Evolutionary conservation across 1,140 invertebrate genomes (phyloP), one percentile per base, ranked within the genome.

Genomic region (Teleopsis dalmanni): DNA sequence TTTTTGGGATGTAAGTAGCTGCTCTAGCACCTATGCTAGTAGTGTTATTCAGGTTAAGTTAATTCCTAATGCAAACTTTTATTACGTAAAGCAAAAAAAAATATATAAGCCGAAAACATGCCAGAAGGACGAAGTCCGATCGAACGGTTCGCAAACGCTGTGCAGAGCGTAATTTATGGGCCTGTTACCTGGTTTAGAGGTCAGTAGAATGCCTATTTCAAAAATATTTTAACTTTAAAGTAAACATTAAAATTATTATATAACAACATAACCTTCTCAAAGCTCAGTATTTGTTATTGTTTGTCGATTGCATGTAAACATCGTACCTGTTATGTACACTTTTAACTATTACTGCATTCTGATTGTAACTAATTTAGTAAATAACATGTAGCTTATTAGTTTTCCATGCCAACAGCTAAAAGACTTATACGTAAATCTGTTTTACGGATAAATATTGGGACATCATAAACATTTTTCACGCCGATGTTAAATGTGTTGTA

Each of bases 171-270:
- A 2, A 54, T 83, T 10, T 81, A 84, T 60, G 57, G 62, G 27
- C 82, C 83, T 11, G 76, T 83, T 49, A 81, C 77, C 33, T 81
- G 78, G 72, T 78, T 85, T 54, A 73, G 80, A 72, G 81, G 83
- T 84, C 59, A 45, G 34, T 38, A 14, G n/a, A 54, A 34, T 5
- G 16, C 4, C 10, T 21, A 47, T 4, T 35, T 33, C 2, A 21
- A 21, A 41, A 37, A 19, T 18, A 21, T 21, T 3, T 46, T 18
- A 16, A 49, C 35, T 35, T 14, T 25, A 26, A 7, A 25, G 16
- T 35, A 26, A 19, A 34, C 18, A 6, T 35, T 21, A 14, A 23
- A 40, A 51, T 48, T 50, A 64, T 60, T 61, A 64, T 53, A 63
- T 70, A 62, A 60, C 70, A 51, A 58, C 60, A 65, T 57, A 63